Evolutionary conservation across 1,140 invertebrate genomes (phyloP), one percentile per base, ranked within the genome.

Genomic region (Hycleus cichorii): DNA sequence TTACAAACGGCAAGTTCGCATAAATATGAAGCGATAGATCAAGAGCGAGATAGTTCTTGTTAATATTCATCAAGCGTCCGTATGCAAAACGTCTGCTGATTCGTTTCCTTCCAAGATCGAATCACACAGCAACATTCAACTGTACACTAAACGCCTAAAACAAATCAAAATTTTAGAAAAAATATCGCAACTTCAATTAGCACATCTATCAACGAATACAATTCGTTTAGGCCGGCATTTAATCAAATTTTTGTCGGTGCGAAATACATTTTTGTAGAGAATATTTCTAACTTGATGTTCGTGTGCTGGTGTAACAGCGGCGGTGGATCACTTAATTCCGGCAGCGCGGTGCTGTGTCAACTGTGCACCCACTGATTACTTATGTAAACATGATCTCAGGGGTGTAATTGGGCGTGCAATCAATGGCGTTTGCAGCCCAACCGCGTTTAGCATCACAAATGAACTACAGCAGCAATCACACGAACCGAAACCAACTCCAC

Each of bases 321-420:
- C 42, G 54, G 55, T 49, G 59, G 64, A 64, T 64, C 64, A 64
- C 66, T 68, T 68, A 68, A 68, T 68, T 68, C 66, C 66, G 54
- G 64, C 66, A 66, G 66, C 64, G 63, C 58, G 52, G 60, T 60
- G 66, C 63, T 66, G 63, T 66, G 70, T 69, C 70, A 69, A 71
- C 69, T 63, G 54, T 56, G 63, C 59, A 58, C 68, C 59, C 64
- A 60, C 63, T 68, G 69, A 72, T 72, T 71, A 71, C 70, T 72
- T 72, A 71, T 71, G 70, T 70, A 72, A 72, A 72, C 70, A 72
- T 71, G 70, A 72, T 72, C 69, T 69, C 67, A 67, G 66, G 69
- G 67, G 70, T 70, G 70, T 72, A 72, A 72, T 72, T 72, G 70
- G 69, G 64, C 70, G 64, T 69, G 66, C 70, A 72, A 72, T 72